Percentiles rank a stretch among this genome's conserved stretches.
Conservation (phyloP, 2,888 invertebrate species). For the Drosophila histrio region DNA sequence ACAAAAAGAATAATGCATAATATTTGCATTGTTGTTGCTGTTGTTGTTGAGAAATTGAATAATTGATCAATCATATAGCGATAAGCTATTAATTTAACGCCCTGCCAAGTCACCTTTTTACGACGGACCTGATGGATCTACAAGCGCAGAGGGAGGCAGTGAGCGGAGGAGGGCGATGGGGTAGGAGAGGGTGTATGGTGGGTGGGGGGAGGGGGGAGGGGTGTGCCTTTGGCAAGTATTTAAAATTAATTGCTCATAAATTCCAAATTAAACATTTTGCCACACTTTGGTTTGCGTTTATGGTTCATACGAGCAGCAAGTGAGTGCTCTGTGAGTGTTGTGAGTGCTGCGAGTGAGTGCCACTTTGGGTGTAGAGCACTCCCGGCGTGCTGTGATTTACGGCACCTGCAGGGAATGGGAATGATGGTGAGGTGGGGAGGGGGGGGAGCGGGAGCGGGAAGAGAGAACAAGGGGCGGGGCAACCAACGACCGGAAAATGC, state of each 20-base stretch:
- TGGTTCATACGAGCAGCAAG: conserved; percentile 51
- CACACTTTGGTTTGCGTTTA: conserved; percentile 69
- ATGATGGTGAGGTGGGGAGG: neutral
- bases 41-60: conserved; percentile 18
- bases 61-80: conserved; percentile 59
- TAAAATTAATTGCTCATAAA: conserved; percentile 81
- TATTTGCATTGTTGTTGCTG: neutral
- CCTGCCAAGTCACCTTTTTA: conserved; percentile 48
- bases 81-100: conserved; percentile 56
- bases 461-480: conserved; percentile 26
- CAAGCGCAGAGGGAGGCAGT: neutral
- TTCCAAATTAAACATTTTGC: conserved; percentile 76
- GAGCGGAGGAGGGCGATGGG: neutral
- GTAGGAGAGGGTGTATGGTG: neutral
- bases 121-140: conserved; percentile 11
- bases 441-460: neutral
- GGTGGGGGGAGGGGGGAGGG: neutral
- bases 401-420: conserved; percentile 42
- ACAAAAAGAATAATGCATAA: conserved; percentile 1
- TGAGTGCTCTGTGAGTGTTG: conserved; percentile 26
- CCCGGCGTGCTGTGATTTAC: conserved; percentile 62
- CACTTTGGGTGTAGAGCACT: conserved; percentile 33
- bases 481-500: conserved; percentile 72
- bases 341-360: conserved; percentile 25
- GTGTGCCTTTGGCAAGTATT: conserved; percentile 43